Evolutionary conservation across 2,888 invertebrate genomes (phyloP).

Genomic region (Sarcophaga rosellei): DNA sequence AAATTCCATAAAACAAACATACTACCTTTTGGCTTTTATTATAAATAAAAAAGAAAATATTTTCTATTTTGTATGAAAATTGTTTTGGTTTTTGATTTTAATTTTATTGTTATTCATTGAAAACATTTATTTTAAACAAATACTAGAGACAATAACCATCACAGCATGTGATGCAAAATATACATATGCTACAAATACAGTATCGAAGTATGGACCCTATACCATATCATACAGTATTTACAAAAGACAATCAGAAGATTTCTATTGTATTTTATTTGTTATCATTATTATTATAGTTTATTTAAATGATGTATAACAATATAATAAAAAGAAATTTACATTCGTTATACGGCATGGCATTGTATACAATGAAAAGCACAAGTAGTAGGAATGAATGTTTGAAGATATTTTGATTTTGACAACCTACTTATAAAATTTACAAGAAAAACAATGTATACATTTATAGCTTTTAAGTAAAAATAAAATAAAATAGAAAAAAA

Average conservation of each 20-base stretch:
- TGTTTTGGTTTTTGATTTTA: neutral
- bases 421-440: too few species aligned
- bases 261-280: neutral
- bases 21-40: neutral
- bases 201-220: neutral
- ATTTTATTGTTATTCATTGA: neutral
- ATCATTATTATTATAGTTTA: neutral
- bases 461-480: too few species aligned
- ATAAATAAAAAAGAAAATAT: neutral
- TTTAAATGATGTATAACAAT: slow-evolving; percentile 25
- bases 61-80: neutral
- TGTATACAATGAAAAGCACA: too few species aligned
- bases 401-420: too few species aligned
- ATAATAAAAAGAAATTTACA: neutral
- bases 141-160: slow-evolving; percentile 23
- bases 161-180: slow-evolving; percentile 28
- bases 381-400: too few species aligned
- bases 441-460: too few species aligned
- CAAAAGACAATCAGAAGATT: neutral
- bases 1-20: neutral
- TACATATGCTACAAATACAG: neutral
- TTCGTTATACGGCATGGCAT: too few species aligned
- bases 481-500: too few species aligned
- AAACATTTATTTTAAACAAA: slow-evolving; percentile 12
- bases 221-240: too few species aligned